A percentile compares a stretch with the other conserved stretches of the same genome.
phyloP scores from a whole-genome alignment of 2,797 vertebrate species.

The Sebastes matsubarae region DNA sequence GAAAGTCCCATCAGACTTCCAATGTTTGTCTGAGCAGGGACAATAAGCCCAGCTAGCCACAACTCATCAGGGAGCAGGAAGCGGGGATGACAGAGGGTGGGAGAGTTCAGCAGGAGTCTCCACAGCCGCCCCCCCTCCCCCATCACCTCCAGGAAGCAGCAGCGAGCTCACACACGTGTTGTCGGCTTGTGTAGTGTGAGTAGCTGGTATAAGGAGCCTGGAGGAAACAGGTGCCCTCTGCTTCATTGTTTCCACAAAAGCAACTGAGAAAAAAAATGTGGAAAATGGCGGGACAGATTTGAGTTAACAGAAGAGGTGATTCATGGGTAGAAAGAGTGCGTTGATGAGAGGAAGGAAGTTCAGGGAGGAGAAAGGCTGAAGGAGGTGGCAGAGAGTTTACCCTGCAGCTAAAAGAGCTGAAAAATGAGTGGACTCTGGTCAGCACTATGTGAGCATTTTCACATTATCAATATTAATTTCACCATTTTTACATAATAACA shows the following conservation, averaged over 20 bases:
- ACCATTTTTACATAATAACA: not conserved
- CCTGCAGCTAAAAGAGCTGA: not conserved
- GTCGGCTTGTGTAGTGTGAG: conserved; percentile 17
- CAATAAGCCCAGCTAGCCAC: conserved; percentile 58
- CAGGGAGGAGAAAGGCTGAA: conserved; percentile 47
- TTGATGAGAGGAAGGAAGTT: conserved; percentile 74
- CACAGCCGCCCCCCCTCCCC: not conserved
- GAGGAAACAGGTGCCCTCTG: conserved; percentile 81
- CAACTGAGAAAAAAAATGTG: conserved; percentile 23
- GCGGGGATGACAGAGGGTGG: conserved; percentile 64
- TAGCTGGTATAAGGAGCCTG: conserved; percentile 10
- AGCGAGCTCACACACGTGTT: conserved; percentile 42
- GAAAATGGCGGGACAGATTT: conserved; percentile 19
- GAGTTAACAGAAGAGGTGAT: conserved; percentile 53
- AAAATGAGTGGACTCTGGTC: not conserved
- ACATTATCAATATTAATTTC: not conserved
- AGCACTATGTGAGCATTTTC: not conserved
- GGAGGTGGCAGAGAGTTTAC: not conserved
- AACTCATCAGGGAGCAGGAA: conserved; percentile 75
- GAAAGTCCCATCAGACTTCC: conserved; percentile 73
- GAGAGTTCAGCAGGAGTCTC: conserved; percentile 70
- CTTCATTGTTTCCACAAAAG: conserved; percentile 74
- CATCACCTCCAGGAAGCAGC: conserved; percentile 59
- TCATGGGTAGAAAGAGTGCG: conserved; percentile 51
- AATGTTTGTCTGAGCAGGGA: conserved; percentile 59